These are phyloP conservation scores for Hedya salicella DNA, from an alignment of 2,888 invertebrate genomes.

Conservation along the genomic window DNA sequence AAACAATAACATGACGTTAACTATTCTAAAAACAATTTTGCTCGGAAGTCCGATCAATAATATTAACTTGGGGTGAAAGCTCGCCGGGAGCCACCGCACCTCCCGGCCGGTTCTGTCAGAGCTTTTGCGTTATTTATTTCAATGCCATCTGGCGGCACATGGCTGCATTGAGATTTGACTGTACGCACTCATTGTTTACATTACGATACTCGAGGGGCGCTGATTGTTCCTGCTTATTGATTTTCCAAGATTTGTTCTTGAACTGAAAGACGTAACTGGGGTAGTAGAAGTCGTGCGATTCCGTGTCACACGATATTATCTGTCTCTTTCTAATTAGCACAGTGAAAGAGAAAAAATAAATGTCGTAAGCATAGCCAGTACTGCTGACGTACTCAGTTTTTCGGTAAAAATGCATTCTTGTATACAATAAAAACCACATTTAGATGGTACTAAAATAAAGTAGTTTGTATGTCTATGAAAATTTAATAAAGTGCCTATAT, in stretches of 20 bases:
- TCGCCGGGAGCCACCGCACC: slow-evolving; percentile 67
- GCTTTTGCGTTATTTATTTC: slow-evolving; percentile 53
- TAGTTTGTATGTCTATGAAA: slow-evolving; percentile 17
- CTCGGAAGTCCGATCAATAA: slow-evolving; percentile 71
- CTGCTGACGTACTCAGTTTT: too few relatives aligned
- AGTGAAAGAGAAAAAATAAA: not conserved
- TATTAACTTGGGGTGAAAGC: slow-evolving; percentile 73
- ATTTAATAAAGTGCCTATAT: slow-evolving; percentile 28
- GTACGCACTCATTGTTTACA: slow-evolving; percentile 40
- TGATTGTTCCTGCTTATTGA: slow-evolving; percentile 21
- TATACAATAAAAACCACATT: not conserved
- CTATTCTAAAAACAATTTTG: slow-evolving; percentile 63
- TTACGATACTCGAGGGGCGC: slow-evolving; percentile 12
- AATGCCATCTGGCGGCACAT: slow-evolving; percentile 66
- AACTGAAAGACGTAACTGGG: not conserved
- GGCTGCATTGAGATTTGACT: slow-evolving; percentile 42
- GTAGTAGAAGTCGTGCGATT: not conserved
- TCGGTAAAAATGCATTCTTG: not conserved
- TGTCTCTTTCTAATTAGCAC: not conserved
- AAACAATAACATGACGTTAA: slow-evolving; percentile 61
- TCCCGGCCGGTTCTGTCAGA: slow-evolving; percentile 58
- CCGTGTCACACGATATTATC: not conserved
- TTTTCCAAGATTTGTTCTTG: not conserved
- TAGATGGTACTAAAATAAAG: slow-evolving; percentile 20
- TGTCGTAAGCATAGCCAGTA: not conserved